Conservation (phyloP, 2,797 vertebrate genomes). For the Cheirogaleus major region DNA sequence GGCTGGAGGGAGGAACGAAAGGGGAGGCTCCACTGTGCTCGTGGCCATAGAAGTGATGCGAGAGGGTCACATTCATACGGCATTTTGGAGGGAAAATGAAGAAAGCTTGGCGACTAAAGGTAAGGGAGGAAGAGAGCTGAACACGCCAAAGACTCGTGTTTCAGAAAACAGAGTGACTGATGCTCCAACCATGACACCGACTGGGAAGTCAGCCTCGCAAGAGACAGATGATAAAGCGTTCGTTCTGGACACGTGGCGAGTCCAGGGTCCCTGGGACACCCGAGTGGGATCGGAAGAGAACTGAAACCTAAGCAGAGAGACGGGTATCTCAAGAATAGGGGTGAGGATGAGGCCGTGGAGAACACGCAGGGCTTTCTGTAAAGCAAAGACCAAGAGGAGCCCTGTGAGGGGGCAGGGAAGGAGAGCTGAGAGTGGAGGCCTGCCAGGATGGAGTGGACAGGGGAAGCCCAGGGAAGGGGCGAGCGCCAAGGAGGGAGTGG, state of each 20-base stretch:
- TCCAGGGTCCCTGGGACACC: neutral
- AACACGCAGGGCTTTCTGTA: neutral
- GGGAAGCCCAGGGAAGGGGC: neutral
- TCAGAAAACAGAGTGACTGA: neutral
- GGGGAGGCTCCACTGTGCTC: neutral
- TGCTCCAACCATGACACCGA: neutral
- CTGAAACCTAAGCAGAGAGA: neutral
- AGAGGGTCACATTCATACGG: neutral
- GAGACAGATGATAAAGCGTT: neutral
- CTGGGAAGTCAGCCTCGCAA: neutral
- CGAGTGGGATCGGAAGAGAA: neutral
- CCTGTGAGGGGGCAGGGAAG: neutral
- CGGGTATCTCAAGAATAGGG: neutral
- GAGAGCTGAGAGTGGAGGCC: neutral
- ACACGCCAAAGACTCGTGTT: neutral
- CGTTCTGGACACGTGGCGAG: neutral
- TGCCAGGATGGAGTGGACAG: rapidly evolving
- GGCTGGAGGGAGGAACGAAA: neutral
- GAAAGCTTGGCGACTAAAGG: neutral
- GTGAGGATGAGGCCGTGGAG: neutral
- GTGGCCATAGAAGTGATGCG: neutral
- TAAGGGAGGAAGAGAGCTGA: neutral
- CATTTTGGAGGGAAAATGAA: neutral
- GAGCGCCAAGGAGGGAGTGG: neutral
- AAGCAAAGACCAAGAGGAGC: neutral